Conservation (phyloP, 2,113 vertebrate species). For the Aegithalos caudatus region DNA sequence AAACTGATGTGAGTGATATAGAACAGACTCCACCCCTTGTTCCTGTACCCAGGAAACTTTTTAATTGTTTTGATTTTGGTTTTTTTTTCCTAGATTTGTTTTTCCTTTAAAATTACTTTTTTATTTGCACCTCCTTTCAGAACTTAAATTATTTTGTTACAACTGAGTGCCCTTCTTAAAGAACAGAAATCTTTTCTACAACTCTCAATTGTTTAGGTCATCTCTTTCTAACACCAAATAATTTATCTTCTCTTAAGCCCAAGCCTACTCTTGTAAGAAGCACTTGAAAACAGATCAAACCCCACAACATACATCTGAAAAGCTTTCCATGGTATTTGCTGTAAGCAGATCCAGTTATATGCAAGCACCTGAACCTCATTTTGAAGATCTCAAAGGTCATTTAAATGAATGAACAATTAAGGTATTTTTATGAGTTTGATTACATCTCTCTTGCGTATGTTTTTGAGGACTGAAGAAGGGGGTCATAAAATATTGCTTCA, state of each 20-base stretch:
- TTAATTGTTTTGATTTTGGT: neutral
- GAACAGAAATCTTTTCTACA: neutral
- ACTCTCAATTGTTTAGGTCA: neutral
- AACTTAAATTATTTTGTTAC: neutral
- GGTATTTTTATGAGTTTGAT: constrained; percentile 47
- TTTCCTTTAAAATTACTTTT: neutral
- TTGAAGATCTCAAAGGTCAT: constrained; percentile 35
- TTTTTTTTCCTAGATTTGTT: neutral
- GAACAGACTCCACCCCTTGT: neutral
- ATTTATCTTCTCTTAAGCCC: neutral
- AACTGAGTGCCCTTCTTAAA: neutral
- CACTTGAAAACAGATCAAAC: neutral
- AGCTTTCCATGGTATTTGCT: neutral
- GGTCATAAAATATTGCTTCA: constrained; percentile 51
- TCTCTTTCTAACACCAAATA: neutral
- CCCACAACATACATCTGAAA: neutral
- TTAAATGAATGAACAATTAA: constrained; percentile 39
- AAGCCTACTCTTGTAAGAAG: neutral
- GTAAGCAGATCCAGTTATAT: neutral
- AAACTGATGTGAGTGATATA: neutral
- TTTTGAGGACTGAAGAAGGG: constrained; percentile 43
- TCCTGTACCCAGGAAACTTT: neutral
- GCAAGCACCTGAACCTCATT: constrained; percentile 36
- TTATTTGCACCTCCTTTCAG: neutral
- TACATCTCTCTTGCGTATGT: neutral